These are phyloP conservation scores for Tylochromis polylepis DNA, from an alignment of 2,113 vertebrate genomes.

Conservation along the genomic window DNA sequence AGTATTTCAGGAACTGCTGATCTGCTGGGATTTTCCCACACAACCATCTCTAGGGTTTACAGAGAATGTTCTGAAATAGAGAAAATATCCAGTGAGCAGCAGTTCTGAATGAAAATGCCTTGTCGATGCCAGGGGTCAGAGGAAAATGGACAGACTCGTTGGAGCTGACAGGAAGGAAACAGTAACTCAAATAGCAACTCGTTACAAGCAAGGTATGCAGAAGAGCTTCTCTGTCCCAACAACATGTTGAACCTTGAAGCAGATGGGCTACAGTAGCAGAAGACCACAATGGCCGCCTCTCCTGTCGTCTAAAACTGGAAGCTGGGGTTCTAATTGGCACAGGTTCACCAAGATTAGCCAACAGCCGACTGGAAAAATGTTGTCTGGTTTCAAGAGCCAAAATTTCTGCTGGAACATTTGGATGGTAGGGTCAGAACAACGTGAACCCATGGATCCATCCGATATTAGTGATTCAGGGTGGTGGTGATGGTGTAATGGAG, in stretches of 20 bases:
- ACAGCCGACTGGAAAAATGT: neutral
- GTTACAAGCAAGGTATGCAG: neutral
- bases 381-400: neutral
- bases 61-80: neutral
- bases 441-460: neutral
- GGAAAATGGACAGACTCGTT: neutral
- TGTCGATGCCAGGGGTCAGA: neutral
- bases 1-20: neutral
- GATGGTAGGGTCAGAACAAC: neutral
- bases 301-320: neutral
- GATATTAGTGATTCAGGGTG: neutral
- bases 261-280: neutral
- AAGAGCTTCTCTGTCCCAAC: neutral
- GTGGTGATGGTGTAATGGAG: neutral
- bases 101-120: neutral
- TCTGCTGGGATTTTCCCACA: neutral
- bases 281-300: neutral
- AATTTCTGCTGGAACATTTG: neutral
- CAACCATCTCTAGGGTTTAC: neutral
- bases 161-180: neutral
- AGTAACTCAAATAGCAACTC: neutral
- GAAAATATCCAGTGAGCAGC: neutral
- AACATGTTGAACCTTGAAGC: neutral
- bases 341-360: neutral
- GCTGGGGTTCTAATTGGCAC: neutral